phyloP scores from a whole-genome alignment of 1,140 invertebrate genomes.

The Ips typographus region DNA sequence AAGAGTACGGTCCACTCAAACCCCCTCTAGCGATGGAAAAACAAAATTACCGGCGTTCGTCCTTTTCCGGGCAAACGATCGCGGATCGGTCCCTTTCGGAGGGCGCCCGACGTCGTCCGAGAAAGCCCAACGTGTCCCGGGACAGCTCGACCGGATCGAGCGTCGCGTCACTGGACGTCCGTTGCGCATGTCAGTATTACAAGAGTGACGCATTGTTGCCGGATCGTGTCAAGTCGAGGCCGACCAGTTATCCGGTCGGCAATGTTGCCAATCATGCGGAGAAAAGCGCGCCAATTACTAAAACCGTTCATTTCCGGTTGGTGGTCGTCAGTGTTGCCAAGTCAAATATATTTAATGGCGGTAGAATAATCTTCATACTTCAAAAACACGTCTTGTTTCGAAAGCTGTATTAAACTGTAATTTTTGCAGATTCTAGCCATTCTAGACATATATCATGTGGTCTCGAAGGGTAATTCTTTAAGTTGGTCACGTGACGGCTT shows the following conservation, averaged over 20 bases:
- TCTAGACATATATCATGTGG: no score
- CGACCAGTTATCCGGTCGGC: slow-evolving; percentile 29
- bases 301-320: slow-evolving; percentile 32
- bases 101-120: slow-evolving; percentile 58
- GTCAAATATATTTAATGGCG: background rate
- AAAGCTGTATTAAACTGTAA: no score
- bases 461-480: no score
- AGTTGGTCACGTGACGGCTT: no score
- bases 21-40: background rate
- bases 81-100: slow-evolving; percentile 61
- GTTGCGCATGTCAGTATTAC: slow-evolving; percentile 82
- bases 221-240: slow-evolving; percentile 39
- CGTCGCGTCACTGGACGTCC: slow-evolving; percentile 71
- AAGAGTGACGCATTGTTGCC: slow-evolving; percentile 75
- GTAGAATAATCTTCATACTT: no score
- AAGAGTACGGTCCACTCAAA: background rate
- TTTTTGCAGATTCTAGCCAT: no score
- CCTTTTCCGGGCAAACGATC: slow-evolving; percentile 27
- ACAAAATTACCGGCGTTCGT: slow-evolving; percentile 14
- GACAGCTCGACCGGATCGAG: slow-evolving; percentile 64
- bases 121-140: slow-evolving; percentile 56
- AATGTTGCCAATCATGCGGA: background rate
- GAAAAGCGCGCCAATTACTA: background rate
- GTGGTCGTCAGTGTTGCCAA: background rate
- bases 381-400: no score